phyloP scores from a whole-genome alignment of 2,888 invertebrate genomes.

The Phengaris alcon region DNA sequence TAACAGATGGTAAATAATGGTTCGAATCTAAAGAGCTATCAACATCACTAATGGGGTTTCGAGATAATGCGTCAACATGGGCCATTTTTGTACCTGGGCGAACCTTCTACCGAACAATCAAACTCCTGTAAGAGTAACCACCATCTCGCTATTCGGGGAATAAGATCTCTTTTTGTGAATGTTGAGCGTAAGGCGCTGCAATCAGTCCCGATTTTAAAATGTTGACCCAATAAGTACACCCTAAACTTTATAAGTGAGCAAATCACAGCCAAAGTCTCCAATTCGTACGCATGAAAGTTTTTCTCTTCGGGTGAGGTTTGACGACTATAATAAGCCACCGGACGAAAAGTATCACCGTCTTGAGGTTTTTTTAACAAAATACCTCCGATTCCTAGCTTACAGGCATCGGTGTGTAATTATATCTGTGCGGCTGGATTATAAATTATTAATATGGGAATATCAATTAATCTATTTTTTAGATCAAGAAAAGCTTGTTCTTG shows the following conservation, averaged over 20 bases:
- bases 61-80: too few species aligned
- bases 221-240: constrained; percentile 18
- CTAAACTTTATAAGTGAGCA: constrained; percentile 23
- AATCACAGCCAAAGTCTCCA: too few species aligned
- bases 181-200: background rate
- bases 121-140: constrained; percentile 40
- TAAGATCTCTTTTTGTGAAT: constrained; percentile 36
- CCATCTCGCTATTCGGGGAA: constrained; percentile 41
- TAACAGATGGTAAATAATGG: constrained; percentile 29
- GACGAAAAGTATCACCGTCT: constrained; percentile 30
- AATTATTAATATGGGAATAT: constrained; percentile 42
- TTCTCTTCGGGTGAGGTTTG: constrained; percentile 32
- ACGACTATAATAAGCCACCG: constrained; percentile 32
- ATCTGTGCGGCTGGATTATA: constrained; percentile 40
- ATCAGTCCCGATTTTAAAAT: constrained; percentile 20
- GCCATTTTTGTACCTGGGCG: background rate
- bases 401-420: background rate
- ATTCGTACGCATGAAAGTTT: constrained; percentile 29
- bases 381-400: constrained; percentile 22
- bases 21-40: constrained; percentile 25
- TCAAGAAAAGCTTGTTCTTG: constrained; percentile 33
- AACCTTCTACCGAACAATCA: constrained; percentile 36
- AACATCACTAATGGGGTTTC: too few species aligned
- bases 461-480: constrained; percentile 36
- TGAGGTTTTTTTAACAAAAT: background rate